These are phyloP conservation scores for Aythya fuligula DNA, from an alignment of 2,797 vertebrate genomes.

Conservation along the genomic window DNA sequence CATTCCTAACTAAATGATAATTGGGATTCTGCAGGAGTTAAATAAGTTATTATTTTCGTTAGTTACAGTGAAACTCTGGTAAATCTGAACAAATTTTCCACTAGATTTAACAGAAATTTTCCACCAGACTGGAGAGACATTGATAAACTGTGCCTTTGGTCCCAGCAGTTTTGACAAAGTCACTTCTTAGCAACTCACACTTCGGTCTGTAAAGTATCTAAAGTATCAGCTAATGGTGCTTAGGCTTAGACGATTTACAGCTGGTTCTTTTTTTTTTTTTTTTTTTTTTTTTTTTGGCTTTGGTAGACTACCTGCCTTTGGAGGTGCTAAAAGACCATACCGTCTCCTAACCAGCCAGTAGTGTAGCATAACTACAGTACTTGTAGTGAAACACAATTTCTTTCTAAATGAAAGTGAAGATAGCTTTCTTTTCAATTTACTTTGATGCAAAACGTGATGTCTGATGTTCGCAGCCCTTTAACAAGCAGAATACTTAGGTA, in stretches of 20 bases:
- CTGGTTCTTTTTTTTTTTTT: background rate
- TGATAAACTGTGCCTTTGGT: conserved; percentile 68
- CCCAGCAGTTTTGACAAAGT: conserved; percentile 45
- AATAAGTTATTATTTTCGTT: conserved; percentile 23
- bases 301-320: conserved; percentile 71
- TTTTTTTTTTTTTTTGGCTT: conserved; percentile 32
- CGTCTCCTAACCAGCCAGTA: conserved; percentile 73
- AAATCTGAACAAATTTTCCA: background rate
- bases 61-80: conserved; percentile 7
- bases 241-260: conserved; percentile 66
- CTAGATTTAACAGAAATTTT: conserved; percentile 34
- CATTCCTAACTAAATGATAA: conserved; percentile 24
- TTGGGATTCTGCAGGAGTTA: conserved; percentile 42
- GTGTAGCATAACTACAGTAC: conserved; percentile 73
- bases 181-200: conserved; percentile 36
- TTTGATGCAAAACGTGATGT: conserved; percentile 60
- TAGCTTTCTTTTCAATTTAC: conserved; percentile 53
- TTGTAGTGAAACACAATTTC: conserved; percentile 68
- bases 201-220: conserved; percentile 46
- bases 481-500: conserved; percentile 12
- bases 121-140: conserved; percentile 39
- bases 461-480: background rate
- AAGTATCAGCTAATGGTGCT: conserved; percentile 58
- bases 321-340: conserved; percentile 79
- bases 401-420: conserved; percentile 63